These are phyloP conservation scores for Lithodes maja DNA, from an alignment of 2,888 invertebrate genomes.

Conservation along the genomic window DNA sequence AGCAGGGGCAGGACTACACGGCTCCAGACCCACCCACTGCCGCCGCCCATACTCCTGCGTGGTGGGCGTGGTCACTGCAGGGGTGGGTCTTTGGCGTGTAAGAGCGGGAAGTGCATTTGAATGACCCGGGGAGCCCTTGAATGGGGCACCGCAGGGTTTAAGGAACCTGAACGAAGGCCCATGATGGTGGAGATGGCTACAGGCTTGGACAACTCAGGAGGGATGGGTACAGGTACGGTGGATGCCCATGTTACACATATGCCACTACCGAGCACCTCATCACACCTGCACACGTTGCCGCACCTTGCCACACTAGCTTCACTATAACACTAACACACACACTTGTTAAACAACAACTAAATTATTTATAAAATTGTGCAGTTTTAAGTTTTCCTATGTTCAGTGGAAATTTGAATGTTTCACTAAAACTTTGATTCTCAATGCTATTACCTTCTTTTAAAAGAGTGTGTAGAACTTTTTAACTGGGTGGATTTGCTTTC, in stretches of 20 bases:
- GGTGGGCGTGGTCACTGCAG: conserved; percentile 25
- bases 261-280: not conserved
- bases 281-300: not conserved
- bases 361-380: too few relatives aligned
- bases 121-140: not conserved
- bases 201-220: conserved; percentile 16
- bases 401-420: too few relatives aligned
- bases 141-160: not conserved
- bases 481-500: too few relatives aligned
- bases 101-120: conserved; percentile 21
- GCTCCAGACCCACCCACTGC: conserved; percentile 46
- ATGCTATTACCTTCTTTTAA: too few relatives aligned
- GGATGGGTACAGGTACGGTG: conserved; percentile 24
- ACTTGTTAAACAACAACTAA: too few relatives aligned
- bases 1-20: conserved; percentile 30
- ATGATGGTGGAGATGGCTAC: conserved; percentile 7
- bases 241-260: conserved; percentile 12
- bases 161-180: not conserved
- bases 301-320: too few relatives aligned
- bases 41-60: conserved; percentile 51
- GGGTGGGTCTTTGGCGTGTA: conserved; percentile 34
- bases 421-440: too few relatives aligned
- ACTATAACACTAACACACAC: too few relatives aligned
- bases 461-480: too few relatives aligned
- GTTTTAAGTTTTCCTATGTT: too few relatives aligned